Conservation (phyloP, 2,888 invertebrate genomes). For the Drosophila cracens region DNA sequence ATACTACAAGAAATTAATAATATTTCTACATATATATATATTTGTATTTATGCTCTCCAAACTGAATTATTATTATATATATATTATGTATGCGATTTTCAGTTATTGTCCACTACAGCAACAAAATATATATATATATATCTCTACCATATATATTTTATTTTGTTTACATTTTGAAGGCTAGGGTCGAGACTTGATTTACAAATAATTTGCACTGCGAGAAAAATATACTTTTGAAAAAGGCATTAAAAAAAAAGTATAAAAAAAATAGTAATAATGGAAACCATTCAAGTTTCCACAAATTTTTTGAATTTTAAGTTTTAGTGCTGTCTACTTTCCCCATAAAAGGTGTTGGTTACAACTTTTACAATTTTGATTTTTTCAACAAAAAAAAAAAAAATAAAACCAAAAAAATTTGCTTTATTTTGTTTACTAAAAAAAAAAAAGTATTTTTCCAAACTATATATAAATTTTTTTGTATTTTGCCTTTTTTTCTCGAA, state of each 20-base stretch:
- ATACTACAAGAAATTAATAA: constrained; percentile 38
- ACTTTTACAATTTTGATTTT: constrained; percentile 36
- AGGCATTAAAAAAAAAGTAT: constrained; percentile 5
- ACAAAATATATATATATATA: constrained; percentile 3
- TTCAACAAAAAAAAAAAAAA: neutral
- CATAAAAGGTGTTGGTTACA: constrained; percentile 59
- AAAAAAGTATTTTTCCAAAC: constrained; percentile 29
- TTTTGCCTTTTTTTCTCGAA: constrained; percentile 67
- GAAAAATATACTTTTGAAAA: constrained; percentile 40
- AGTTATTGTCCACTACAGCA: constrained; percentile 22
- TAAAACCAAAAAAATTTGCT: constrained; percentile 20
- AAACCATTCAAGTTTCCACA: constrained; percentile 28
- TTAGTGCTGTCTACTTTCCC: constrained; percentile 19
- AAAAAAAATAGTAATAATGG: neutral
- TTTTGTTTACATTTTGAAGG: constrained; percentile 56
- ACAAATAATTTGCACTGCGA: constrained; percentile 72
- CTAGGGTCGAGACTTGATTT: constrained; percentile 73
- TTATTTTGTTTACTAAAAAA: constrained; percentile 34
- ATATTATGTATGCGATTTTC: constrained; percentile 43
- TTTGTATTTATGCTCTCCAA: constrained; percentile 44
- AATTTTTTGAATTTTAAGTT: constrained; percentile 34
- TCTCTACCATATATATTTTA: neutral
- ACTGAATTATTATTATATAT: constrained; percentile 25
- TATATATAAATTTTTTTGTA: constrained; percentile 59
- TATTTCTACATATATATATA: constrained; percentile 27